These are phyloP conservation scores for Lycodopsis pacificus DNA, from an alignment of 2,797 vertebrate genomes.

Conservation along the genomic window DNA sequence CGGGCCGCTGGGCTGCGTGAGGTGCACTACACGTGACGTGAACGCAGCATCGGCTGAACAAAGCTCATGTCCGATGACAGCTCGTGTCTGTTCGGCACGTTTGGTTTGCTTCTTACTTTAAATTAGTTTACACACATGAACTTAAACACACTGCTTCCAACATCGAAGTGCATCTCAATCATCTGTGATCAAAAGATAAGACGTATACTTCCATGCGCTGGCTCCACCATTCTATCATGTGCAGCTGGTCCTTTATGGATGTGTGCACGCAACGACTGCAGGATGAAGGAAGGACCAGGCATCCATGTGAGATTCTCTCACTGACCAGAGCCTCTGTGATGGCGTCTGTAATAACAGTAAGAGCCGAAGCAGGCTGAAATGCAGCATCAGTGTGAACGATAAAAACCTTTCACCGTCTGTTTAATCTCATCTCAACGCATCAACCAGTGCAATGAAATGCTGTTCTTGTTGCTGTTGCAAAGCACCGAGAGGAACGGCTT, in stretches of 20 bases:
- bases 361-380: conserved; percentile 47
- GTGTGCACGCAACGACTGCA: conserved; percentile 38
- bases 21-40: neutral
- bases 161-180: conserved; percentile 16
- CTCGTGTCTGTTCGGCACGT: neutral
- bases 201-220: conserved; percentile 9
- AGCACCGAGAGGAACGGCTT: conserved; percentile 32
- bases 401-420: conserved; percentile 2
- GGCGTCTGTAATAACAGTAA: conserved; percentile 16
- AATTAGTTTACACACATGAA: neutral
- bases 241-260: conserved; percentile 47
- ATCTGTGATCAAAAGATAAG: conserved; percentile 32
- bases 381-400: conserved; percentile 51
- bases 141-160: neutral
- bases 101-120: neutral
- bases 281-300: conserved; percentile 55
- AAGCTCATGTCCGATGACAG: no score
- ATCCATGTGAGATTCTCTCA: conserved; percentile 50
- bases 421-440: conserved; percentile 48
- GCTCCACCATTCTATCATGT: conserved; percentile 62
- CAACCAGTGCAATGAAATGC: conserved; percentile 49
- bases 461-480: conserved; percentile 26
- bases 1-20: neutral
- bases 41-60: neutral
- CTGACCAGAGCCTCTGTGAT: conserved; percentile 36